Conservation (phyloP, 2,888 invertebrate genomes). For the Xestia c-nigrum region DNA sequence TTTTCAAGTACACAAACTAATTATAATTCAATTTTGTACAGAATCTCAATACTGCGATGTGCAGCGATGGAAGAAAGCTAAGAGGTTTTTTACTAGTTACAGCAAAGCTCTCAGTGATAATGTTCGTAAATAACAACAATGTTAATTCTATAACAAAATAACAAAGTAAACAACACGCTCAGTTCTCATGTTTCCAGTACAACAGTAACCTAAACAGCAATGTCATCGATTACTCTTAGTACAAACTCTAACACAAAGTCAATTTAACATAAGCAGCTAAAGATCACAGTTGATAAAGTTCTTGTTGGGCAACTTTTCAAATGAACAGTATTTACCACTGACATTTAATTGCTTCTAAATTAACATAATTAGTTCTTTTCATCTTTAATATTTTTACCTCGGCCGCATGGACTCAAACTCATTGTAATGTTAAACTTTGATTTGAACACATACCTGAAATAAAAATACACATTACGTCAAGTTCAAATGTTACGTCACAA, state of each 20-base stretch:
- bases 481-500: too few species aligned
- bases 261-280: slow-evolving; percentile 18
- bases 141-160: background rate
- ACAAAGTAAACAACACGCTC: background rate
- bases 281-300: slow-evolving; percentile 14
- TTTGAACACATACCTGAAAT: too few species aligned
- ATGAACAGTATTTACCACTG: slow-evolving; percentile 13
- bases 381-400: too few species aligned
- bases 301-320: slow-evolving; percentile 5
- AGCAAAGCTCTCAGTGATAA: background rate
- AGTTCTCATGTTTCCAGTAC: background rate
- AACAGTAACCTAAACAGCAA: background rate
- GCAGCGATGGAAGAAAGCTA: background rate
- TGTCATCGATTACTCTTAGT: slow-evolving; percentile 22
- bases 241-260: slow-evolving; percentile 28
- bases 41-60: background rate
- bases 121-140: background rate
- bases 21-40: background rate
- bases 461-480: too few species aligned
- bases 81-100: background rate
- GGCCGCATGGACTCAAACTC: too few species aligned
- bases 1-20: background rate
- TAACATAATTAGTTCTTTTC: too few species aligned
- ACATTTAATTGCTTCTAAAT: slow-evolving; percentile 12
- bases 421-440: too few species aligned